Percentiles rank a stretch among this genome's conserved stretches.
phyloP scores from a whole-genome alignment of 1,140 invertebrate species.

The Anadara kagoshimensis region DNA sequence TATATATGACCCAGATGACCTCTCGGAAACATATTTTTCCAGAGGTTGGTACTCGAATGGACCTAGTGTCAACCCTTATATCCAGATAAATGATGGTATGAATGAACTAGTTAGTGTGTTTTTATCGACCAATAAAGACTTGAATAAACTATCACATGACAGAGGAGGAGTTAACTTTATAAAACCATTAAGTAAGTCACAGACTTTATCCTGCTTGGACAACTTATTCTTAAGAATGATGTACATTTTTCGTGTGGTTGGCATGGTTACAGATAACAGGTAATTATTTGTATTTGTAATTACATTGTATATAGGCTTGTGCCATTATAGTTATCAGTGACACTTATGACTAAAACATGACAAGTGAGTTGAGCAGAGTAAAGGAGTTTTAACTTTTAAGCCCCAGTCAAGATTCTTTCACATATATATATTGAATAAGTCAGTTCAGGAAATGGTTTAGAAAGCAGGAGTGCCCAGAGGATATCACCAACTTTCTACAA shows the following conservation, averaged over 20 bases:
- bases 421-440: too few relatives aligned
- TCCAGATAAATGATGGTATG: background rate
- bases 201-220: background rate
- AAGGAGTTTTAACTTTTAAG: too few relatives aligned
- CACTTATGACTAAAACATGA: too few relatives aligned
- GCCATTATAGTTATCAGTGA: too few relatives aligned
- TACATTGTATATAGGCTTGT: background rate
- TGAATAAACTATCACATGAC: background rate
- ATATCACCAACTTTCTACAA: too few relatives aligned
- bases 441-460: too few relatives aligned
- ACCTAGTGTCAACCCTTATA: background rate
- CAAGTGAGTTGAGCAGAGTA: too few relatives aligned
- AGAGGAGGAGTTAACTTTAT: background rate
- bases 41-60: background rate
- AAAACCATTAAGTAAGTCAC: background rate
- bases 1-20: background rate
- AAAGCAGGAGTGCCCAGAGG: too few relatives aligned
- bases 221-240: background rate
- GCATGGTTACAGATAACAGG: slow-evolving; percentile 8
- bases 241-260: slow-evolving; percentile 8
- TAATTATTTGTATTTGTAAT: too few relatives aligned
- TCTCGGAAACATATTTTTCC: background rate
- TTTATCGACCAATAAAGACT: background rate
- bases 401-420: too few relatives aligned
- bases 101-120: background rate